Percentiles rank a stretch among this genome's conserved stretches.
Conservation (phyloP, 2,888 invertebrate genomes). For the Tubiluchus corallicola region DNA sequence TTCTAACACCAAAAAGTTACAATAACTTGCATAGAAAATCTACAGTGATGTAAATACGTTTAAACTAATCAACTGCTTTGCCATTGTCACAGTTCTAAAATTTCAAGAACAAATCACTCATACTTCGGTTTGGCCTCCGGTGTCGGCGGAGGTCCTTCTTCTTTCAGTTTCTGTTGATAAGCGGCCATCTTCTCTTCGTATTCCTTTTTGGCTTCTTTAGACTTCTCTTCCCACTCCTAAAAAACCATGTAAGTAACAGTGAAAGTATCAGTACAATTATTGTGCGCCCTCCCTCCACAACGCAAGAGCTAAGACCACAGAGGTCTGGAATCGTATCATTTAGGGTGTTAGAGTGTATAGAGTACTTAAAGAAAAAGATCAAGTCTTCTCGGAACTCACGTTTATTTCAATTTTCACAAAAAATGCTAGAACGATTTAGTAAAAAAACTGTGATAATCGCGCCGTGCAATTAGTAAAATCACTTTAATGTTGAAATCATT, state of each 20-base stretch:
- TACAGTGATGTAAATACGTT: too few species aligned
- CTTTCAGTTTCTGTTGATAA: conserved; percentile 44
- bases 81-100: background rate
- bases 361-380: conserved; percentile 2
- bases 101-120: background rate
- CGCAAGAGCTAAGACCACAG: too few species aligned
- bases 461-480: too few species aligned
- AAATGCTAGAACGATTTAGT: too few species aligned
- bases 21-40: too few species aligned
- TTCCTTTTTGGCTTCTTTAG: conserved; percentile 61
- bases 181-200: conserved; percentile 73
- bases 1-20: too few species aligned
- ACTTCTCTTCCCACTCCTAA: conserved; percentile 73
- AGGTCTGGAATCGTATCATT: too few species aligned
- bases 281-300: too few species aligned
- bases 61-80: too few species aligned
- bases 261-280: conserved; percentile 4
- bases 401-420: too few species aligned
- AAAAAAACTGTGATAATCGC: too few species aligned
- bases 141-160: background rate
- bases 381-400: conserved; percentile 7
- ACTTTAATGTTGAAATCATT: too few species aligned
- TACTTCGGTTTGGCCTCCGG: background rate
- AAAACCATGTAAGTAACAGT: background rate
- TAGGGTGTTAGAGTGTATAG: conserved; percentile 6